Conservation (phyloP, 2,797 vertebrate genomes). For the Telmatherina bonti region DNA sequence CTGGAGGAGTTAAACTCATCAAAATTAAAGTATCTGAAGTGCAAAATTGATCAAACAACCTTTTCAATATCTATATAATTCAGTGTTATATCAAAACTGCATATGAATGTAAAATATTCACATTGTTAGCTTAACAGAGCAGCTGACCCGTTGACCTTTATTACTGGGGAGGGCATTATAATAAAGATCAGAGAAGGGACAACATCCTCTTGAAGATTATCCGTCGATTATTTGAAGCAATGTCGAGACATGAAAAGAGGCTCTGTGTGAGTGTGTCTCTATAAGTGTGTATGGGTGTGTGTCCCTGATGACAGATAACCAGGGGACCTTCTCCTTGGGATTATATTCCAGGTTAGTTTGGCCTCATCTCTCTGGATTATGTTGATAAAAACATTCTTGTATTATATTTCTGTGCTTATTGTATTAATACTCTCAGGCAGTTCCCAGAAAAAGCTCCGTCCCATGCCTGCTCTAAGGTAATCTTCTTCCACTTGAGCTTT, state of each 20-base stretch:
- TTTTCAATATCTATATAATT: conserved; percentile 17
- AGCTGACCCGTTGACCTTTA: conserved; percentile 23
- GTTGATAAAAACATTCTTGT: conserved; percentile 86
- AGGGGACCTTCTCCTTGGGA: conserved; percentile 82
- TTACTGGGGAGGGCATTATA: conserved; percentile 18
- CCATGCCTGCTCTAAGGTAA: conserved; percentile 78
- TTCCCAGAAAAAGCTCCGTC: conserved; percentile 75
- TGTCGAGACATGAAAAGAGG: conserved; percentile 44
- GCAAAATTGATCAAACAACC: conserved; percentile 6
- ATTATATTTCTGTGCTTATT: conserved; percentile 85
- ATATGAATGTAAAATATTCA: conserved; percentile 31
- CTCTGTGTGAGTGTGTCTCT: conserved; percentile 30
- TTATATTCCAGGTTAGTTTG: conserved; percentile 81
- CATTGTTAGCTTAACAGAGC: conserved; percentile 41
- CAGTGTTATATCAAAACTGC: conserved; percentile 16
- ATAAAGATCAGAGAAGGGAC: conserved; percentile 59
- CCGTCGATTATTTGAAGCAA: conserved; percentile 64
- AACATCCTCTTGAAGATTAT: conserved; percentile 75
- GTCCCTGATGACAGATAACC: conserved; percentile 72
- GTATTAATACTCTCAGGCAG: conserved; percentile 80
- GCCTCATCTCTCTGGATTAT: conserved; percentile 83
- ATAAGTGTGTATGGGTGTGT: conserved; percentile 39
- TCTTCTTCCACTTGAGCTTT: conserved; percentile 82
- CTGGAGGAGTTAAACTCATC: conserved; percentile 5
- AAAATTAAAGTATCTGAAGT: conserved; percentile 1